phyloP scores from a whole-genome alignment of 2,113 vertebrate genomes.

The Monarcha castaneiventris region DNA sequence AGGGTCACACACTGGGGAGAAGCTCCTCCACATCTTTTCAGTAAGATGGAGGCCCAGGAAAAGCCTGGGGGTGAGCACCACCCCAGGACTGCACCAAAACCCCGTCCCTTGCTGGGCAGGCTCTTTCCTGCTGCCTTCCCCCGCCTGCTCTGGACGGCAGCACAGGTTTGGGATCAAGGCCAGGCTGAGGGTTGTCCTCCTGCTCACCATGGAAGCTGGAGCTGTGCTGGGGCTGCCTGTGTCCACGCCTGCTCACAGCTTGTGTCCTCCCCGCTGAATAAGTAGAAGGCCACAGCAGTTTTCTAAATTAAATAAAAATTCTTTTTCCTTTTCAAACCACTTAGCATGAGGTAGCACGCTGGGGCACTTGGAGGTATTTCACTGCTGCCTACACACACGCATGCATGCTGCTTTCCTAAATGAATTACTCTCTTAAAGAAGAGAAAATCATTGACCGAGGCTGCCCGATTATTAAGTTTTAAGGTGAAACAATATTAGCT shows the following conservation, averaged over 20 bases:
- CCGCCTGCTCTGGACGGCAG: fast-evolving
- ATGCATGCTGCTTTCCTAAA: conserved; percentile 48
- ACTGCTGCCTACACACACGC: neutral
- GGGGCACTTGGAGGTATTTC: conserved; percentile 9
- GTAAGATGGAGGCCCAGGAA: neutral
- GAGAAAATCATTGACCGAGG: conserved; percentile 4
- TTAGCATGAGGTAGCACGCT: conserved; percentile 22
- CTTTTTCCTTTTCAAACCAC: conserved; percentile 30
- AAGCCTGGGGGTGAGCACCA: neutral
- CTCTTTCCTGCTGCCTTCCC: neutral
- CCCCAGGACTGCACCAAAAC: neutral
- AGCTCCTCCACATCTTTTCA: neutral
- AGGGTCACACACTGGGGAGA: fast-evolving
- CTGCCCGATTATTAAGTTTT: conserved; percentile 42
- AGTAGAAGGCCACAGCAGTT: neutral
- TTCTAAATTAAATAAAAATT: conserved; percentile 52
- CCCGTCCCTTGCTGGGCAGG: neutral
- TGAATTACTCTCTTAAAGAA: conserved; percentile 21
- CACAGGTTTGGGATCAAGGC: neutral
- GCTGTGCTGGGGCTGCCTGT: neutral
- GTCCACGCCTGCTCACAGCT: neutral
- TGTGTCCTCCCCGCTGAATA: neutral
- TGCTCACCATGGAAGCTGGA: neutral
- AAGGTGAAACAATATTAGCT: conserved; percentile 36
- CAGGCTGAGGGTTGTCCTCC: neutral